Evolutionary conservation across 2,113 vertebrate genomes (phyloP).

Genomic region (Petrocephalus zakoni): DNA sequence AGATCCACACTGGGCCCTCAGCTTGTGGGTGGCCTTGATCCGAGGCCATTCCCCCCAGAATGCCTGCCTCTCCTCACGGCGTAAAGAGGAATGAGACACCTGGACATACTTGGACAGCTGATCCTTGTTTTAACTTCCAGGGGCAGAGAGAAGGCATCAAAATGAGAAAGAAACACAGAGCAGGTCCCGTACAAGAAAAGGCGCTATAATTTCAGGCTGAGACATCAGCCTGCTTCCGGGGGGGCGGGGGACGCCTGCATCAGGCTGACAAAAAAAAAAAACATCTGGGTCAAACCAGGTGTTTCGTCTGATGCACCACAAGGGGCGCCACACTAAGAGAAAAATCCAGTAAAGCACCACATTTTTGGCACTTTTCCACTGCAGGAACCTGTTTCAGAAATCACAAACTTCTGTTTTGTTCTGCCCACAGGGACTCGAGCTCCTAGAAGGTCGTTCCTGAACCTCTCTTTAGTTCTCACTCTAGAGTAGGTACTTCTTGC

Average conservation of each 20-base stretch:
- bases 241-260: background rate
- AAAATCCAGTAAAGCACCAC: background rate
- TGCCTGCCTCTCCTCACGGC: background rate
- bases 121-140: slow-evolving; percentile 48
- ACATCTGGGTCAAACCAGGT: background rate
- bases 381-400: background rate
- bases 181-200: background rate
- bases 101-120: slow-evolving; percentile 54
- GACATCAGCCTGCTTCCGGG: background rate
- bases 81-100: background rate
- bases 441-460: too few species aligned
- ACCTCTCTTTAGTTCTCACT: background rate
- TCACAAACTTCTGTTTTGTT: background rate
- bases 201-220: background rate
- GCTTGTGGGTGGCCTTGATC: background rate
- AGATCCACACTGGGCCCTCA: background rate
- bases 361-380: background rate
- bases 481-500: too few species aligned
- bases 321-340: background rate
- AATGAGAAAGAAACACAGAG: background rate
- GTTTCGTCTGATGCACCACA: background rate
- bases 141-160: slow-evolving; percentile 14
- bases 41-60: background rate
- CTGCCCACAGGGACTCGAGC: too few species aligned
- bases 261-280: background rate